phyloP scores from a whole-genome alignment of 2,113 vertebrate genomes.

The Hippoglossus stenolepis region DNA sequence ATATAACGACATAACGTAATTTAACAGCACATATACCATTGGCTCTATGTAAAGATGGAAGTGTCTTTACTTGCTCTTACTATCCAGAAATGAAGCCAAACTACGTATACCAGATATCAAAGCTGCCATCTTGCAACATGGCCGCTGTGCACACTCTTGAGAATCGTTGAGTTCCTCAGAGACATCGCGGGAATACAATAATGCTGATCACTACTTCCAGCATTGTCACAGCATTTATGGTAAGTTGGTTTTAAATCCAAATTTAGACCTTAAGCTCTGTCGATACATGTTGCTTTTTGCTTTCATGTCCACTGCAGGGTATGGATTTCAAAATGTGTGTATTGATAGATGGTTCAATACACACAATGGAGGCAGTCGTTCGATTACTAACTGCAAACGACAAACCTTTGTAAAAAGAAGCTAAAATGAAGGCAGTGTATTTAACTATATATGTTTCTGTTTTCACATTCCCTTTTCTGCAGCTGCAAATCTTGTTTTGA shows the following conservation, averaged over 20 bases:
- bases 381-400: not conserved
- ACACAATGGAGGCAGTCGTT: conserved; percentile 10
- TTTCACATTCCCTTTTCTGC: not conserved
- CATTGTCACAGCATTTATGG: not conserved
- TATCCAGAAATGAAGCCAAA: too few relatives aligned
- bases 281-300: conserved; percentile 24
- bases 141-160: too few relatives aligned
- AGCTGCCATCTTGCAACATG: too few relatives aligned
- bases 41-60: too few relatives aligned
- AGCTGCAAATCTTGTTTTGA: not conserved
- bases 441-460: not conserved
- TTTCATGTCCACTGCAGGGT: conserved; percentile 28
- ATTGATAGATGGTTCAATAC: conserved; percentile 37
- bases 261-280: conserved; percentile 29
- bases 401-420: not conserved
- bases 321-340: conserved; percentile 4
- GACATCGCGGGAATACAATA: not conserved
- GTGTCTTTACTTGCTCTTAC: too few relatives aligned
- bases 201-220: not conserved
- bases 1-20: not conserved
- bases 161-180: too few relatives aligned
- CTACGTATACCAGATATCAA: too few relatives aligned
- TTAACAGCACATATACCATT: too few relatives aligned
- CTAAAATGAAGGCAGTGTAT: not conserved
- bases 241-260: conserved; percentile 30